Conservation (phyloP, 2,797 vertebrate genomes). For the Allobates femoralis region DNA sequence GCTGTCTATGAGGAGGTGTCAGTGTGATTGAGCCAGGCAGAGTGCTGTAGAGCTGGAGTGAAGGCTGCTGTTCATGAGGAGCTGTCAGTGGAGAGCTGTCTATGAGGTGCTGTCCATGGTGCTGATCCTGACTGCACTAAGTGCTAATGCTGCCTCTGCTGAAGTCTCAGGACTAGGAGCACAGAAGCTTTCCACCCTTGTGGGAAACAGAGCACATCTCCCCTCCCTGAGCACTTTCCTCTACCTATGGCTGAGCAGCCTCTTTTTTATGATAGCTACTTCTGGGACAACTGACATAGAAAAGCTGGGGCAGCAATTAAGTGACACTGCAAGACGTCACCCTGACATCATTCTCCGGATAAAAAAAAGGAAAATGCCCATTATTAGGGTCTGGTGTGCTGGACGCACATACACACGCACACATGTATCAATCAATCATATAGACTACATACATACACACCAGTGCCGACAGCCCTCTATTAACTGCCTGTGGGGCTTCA, state of each 20-base stretch:
- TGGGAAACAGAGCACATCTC: background rate
- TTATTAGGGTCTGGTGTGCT: background rate
- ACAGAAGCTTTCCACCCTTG: background rate
- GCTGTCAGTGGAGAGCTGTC: slow-evolving; percentile 16
- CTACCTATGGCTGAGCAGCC: slow-evolving; percentile 29
- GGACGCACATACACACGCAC: background rate
- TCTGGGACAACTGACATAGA: slow-evolving; percentile 2
- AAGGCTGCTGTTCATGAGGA: background rate
- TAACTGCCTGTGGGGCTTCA: too few species aligned
- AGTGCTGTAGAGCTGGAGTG: background rate
- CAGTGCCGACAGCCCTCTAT: too few species aligned
- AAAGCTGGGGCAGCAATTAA: background rate
- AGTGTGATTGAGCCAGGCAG: slow-evolving; percentile 60
- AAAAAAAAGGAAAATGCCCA: background rate
- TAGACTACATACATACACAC: background rate
- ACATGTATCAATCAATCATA: background rate
- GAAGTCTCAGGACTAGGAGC: too few species aligned
- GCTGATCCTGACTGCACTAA: slow-evolving; percentile 40
- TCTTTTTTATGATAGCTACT: background rate
- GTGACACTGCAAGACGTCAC: slow-evolving; percentile 27
- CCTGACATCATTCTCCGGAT: background rate
- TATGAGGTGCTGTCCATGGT: slow-evolving; percentile 26
- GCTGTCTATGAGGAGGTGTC: too few species aligned
- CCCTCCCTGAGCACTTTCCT: slow-evolving; percentile 34
- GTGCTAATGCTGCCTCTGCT: background rate